Base-by-base conservation (phyloP, 2,113 vertebrate genomes). In the Chelonoidis abingdonii region DNA sequence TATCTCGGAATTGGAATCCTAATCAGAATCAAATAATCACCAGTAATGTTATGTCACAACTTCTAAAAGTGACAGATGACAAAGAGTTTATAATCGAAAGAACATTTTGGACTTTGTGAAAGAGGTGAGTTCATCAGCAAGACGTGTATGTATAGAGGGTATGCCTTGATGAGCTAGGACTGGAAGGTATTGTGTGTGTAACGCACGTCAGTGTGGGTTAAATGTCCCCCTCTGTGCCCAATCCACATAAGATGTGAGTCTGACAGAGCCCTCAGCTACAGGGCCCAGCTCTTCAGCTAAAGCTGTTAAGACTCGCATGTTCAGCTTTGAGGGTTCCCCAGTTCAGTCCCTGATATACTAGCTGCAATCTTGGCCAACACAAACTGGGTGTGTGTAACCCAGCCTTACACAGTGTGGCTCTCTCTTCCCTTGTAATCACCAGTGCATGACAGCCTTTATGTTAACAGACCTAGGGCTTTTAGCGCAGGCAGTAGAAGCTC, bases 1-100 rank as follows among this genome's bases (percentile, higher is more conserved):
- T 62, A 27, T 84, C 80, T 91, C 95, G 82, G 56, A 93, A 92
- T 29, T 96, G 95, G 75, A 96, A 96, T n/a, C 89, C 87, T 84
- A 56, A 85, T 17, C 6, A 21, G n/a, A n/a, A 10, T 29, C 27
- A 57, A 76, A 86, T 35, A n/a, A 21, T 16, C 50, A 10, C 10
- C 11, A 80, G 19, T 7, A 4, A 50, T 5, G 38, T 44, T 79
- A 9, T 19, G 31, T n/a, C 17, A n/a, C 62, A 69, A 69, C 62
- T 69, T 69, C 13, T 14, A 13, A 35, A 49, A 17, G 5, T 65
- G 69, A n/a, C 1, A 1, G 9, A 35, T 54, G 41, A 38, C 41
- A 14, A 19, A 21, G 27, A 31, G 47, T 53, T 83, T 53, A 19
- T 52, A 16, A 80, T 22, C 49, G n/a, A n/a, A 29, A 82, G 75